A percentile compares a stretch with the other conserved stretches of the same genome.
These are phyloP conservation scores for Dasypus novemcinctus DNA, from an alignment of 2,113 vertebrate genomes.

Conservation along the genomic window DNA sequence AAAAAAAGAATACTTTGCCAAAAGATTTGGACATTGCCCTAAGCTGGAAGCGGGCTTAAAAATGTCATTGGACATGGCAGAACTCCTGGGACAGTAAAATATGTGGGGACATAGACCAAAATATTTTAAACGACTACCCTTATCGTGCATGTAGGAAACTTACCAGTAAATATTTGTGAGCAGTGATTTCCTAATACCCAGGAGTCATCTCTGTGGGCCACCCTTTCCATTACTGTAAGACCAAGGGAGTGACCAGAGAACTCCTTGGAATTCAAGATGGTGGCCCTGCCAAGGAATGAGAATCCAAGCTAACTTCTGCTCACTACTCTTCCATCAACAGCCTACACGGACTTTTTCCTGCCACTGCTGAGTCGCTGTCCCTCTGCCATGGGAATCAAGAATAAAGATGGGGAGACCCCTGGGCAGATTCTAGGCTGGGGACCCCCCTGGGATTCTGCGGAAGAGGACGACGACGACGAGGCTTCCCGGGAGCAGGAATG, in stretches of 20 bases:
- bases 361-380: slow-evolving; percentile 85
- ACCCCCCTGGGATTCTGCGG: slow-evolving; percentile 64
- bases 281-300: background rate
- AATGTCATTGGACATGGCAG: background rate
- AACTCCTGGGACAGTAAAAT: background rate
- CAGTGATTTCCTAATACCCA: background rate
- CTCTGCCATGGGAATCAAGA: slow-evolving; percentile 83
- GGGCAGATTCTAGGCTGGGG: slow-evolving; percentile 83
- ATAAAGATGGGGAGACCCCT: slow-evolving; percentile 88
- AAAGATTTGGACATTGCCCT: background rate
- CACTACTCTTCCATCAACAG: slow-evolving; percentile 66
- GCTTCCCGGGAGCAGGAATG: slow-evolving; percentile 80
- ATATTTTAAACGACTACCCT: background rate
- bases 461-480: slow-evolving; percentile 48
- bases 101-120: background rate
- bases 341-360: slow-evolving; percentile 87
- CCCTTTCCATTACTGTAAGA: background rate
- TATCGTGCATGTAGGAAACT: background rate
- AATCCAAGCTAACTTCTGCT: background rate
- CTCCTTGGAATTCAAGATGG: background rate
- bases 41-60: background rate
- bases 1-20: background rate
- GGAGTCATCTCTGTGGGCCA: background rate
- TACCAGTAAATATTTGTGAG: background rate
- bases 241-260: background rate